These are phyloP conservation scores for Pseudococcus viburni DNA, from an alignment of 2,888 invertebrate species.

Conservation along the genomic window DNA sequence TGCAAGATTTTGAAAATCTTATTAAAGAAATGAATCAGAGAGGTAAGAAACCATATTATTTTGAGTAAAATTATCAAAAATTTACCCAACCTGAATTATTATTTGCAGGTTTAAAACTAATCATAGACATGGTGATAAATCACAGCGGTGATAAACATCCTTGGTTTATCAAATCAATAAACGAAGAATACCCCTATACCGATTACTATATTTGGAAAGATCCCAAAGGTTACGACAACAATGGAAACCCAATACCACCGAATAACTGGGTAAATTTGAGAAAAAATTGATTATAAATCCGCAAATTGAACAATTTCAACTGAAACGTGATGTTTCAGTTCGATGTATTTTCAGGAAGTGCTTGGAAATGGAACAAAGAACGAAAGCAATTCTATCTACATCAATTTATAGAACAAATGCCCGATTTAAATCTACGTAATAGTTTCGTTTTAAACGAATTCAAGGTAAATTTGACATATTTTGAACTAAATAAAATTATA, in stretches of 20 bases:
- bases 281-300: background rate
- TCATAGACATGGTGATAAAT: conserved; percentile 70
- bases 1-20: background rate
- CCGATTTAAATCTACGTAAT: conserved; percentile 79
- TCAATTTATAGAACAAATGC: conserved; percentile 82
- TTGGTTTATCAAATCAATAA: conserved; percentile 73
- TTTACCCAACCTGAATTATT: background rate
- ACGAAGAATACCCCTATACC: conserved; percentile 70
- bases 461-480: background rate
- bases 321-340: conserved; percentile 27
- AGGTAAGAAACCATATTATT: background rate
- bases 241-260: conserved; percentile 66
- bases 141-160: conserved; percentile 72
- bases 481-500: background rate
- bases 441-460: background rate
- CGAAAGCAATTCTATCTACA: conserved; percentile 85
- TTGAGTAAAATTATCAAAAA: background rate
- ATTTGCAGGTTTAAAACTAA: conserved; percentile 68
- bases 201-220: conserved; percentile 74
- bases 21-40: background rate
- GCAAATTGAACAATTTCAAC: background rate
- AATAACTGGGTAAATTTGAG: conserved; percentile 69
- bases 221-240: conserved; percentile 68
- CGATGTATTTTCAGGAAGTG: conserved; percentile 73
- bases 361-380: conserved; percentile 81